phyloP scores from a whole-genome alignment of 2,888 invertebrate genomes.

The Drosophila leonis region DNA sequence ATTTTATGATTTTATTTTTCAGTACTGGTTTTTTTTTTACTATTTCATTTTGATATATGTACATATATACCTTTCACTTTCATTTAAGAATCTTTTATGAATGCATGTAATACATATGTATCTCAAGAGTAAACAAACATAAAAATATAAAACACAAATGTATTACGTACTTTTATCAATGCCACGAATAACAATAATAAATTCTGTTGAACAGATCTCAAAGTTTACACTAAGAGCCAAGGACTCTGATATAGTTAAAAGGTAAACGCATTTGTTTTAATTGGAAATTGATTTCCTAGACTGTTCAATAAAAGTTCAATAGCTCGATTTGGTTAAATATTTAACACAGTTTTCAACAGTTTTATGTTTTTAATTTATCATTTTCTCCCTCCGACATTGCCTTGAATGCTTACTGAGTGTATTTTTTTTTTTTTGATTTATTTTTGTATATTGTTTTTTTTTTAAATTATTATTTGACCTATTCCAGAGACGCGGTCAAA shows the following conservation, averaged over 20 bases:
- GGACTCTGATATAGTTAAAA: constrained; percentile 8
- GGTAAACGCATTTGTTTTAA: constrained; percentile 14
- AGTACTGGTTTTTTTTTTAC: too few species aligned
- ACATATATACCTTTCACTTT: too few species aligned
- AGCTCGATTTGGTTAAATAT: constrained; percentile 21
- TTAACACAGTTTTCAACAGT: constrained; percentile 22
- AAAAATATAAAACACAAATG: neutral
- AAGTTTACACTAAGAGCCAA: constrained; percentile 8
- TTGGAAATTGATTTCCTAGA: constrained; percentile 16
- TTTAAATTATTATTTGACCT: constrained; percentile 15
- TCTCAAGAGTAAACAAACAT: too few species aligned
- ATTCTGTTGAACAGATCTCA: neutral
- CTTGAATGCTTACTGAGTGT: constrained; percentile 39
- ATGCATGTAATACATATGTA: too few species aligned
- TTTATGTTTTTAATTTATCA: constrained; percentile 3
- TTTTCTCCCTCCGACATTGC: constrained; percentile 26
- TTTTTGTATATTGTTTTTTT: neutral
- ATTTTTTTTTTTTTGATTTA: constrained; percentile 14
- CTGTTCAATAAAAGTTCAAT: constrained; percentile 26
- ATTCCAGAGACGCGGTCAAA: constrained; percentile 31
- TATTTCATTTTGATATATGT: too few species aligned
- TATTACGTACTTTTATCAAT: constrained; percentile 4
- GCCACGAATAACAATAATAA: neutral
- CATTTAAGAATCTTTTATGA: too few species aligned
- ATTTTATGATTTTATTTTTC: too few species aligned